phyloP scores from a whole-genome alignment of 2,888 invertebrate genomes.

The Dryococelus australis region DNA sequence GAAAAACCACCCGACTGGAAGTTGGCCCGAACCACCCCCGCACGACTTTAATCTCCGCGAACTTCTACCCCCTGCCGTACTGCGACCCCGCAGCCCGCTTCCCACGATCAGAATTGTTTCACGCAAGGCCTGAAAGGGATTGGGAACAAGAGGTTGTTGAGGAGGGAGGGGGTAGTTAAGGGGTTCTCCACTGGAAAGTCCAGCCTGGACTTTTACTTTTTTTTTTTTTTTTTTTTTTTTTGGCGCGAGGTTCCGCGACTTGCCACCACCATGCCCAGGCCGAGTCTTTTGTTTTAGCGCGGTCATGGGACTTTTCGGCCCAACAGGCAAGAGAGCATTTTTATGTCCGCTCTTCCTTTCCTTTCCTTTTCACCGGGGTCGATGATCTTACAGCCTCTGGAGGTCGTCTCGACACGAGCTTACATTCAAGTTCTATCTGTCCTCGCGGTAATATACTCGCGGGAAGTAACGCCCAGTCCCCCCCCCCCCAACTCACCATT shows the following conservation, averaged over 20 bases:
- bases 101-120: background rate
- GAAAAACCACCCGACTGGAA: background rate
- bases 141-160: background rate
- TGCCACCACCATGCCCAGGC: background rate
- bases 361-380: background rate
- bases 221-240: background rate
- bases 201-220: background rate
- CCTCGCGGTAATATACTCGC: constrained; percentile 6
- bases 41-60: background rate
- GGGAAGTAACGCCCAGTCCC: background rate
- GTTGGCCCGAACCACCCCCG: background rate
- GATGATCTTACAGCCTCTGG: background rate
- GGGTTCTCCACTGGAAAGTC: background rate
- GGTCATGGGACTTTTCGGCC: background rate
- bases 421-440: background rate
- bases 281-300: background rate
- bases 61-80: background rate
- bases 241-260: background rate
- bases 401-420: background rate
- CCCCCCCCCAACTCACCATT: too few species aligned
- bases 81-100: background rate
- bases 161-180: background rate
- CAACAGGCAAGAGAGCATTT: too few species aligned
- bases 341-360: background rate
- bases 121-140: background rate